These are phyloP conservation scores for Labrus mixtus DNA, from an alignment of 2,113 vertebrate species.

Conservation along the genomic window DNA sequence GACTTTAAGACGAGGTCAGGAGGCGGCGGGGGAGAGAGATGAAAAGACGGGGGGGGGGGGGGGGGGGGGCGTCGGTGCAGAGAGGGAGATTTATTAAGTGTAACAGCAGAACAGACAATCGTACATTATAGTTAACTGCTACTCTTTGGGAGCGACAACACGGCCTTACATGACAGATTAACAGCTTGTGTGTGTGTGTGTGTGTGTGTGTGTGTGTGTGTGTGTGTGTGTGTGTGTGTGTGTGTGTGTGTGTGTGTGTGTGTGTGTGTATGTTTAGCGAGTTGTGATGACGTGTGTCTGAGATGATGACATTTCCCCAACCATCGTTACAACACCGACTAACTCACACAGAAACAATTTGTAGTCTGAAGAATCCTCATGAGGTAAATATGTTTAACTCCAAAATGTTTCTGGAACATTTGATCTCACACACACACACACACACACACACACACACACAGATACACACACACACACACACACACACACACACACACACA, in stretches of 20 bases:
- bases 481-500: constrained; percentile 16
- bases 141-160: constrained; percentile 47
- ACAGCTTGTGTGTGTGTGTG: constrained; percentile 53
- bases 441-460: no score
- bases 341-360: neutral
- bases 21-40: constrained; percentile 56
- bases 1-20: constrained; percentile 63
- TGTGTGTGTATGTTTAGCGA: constrained; percentile 18
- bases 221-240: constrained; percentile 29
- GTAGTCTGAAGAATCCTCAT: neutral
- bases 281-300: constrained; percentile 49
- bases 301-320: constrained; percentile 54
- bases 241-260: constrained; percentile 16
- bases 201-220: constrained; percentile 25
- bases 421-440: constrained; percentile 39
- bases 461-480: constrained; percentile 15
- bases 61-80: constrained; percentile 21
- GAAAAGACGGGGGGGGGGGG: constrained; percentile 42
- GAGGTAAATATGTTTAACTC: constrained; percentile 29
- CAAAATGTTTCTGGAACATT: constrained; percentile 49
- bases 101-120: constrained; percentile 72
- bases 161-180: constrained; percentile 65
- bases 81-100: constrained; percentile 76
- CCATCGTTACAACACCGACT: constrained; percentile 22
- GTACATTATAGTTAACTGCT: constrained; percentile 67